These are phyloP conservation scores for Hippoglossus stenolepis DNA, from an alignment of 2,113 vertebrate species.

Conservation along the genomic window DNA sequence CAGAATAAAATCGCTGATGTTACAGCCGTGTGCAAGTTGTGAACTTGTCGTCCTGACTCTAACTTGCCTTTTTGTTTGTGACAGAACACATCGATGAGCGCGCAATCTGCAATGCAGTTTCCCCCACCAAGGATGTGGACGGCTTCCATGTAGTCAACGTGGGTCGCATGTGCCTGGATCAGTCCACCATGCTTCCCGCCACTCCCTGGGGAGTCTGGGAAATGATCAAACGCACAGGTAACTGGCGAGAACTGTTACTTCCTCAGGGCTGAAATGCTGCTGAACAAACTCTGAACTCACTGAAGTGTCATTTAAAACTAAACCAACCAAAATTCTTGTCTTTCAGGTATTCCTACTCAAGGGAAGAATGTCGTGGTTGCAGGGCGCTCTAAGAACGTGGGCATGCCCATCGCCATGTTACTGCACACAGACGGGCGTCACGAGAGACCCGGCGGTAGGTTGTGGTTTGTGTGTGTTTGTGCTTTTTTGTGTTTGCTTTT, in stretches of 20 bases:
- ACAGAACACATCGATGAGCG: constrained; percentile 95
- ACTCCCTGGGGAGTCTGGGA: constrained; percentile 97
- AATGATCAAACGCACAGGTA: constrained; percentile 95
- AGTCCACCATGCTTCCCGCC: constrained; percentile 94
- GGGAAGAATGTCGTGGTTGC: constrained; percentile 97
- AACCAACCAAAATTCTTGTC: background rate
- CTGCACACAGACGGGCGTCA: constrained; percentile 94
- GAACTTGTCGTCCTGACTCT: background rate
- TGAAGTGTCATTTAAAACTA: background rate
- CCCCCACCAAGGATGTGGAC: constrained; percentile 94
- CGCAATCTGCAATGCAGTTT: constrained; percentile 91
- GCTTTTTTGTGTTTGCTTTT: background rate
- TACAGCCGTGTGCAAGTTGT: background rate
- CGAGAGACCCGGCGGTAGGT: constrained; percentile 92
- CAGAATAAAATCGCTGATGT: background rate
- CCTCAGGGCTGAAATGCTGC: background rate
- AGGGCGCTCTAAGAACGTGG: constrained; percentile 96
- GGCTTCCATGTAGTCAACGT: constrained; percentile 97
- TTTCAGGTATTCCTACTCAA: constrained; percentile 91
- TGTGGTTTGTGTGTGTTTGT: too few relatives aligned
- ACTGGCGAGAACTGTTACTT: background rate
- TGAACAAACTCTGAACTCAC: background rate
- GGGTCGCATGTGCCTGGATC: constrained; percentile 95
- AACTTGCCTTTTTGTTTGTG: background rate
- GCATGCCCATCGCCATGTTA: constrained; percentile 98